A percentile compares a stretch with the other conserved stretches of the same genome.
These are phyloP conservation scores for Thecophora atra DNA, from an alignment of 2,888 invertebrate genomes.

Conservation along the genomic window DNA sequence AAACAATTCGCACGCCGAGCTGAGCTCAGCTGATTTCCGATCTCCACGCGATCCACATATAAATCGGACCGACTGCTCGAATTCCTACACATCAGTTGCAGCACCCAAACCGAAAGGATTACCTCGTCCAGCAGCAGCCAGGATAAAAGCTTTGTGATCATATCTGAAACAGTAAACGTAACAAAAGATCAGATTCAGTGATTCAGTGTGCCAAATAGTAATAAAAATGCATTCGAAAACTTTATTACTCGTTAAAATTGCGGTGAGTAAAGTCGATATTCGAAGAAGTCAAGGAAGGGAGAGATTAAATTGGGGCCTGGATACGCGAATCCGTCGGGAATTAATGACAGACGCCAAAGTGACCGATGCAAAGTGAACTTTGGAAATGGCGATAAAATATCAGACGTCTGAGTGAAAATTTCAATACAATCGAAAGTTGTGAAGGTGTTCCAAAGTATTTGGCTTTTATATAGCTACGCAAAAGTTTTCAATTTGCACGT, in stretches of 20 bases:
- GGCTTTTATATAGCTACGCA: no score
- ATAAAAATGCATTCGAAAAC: slow-evolving; percentile 55
- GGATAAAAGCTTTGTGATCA: slow-evolving; percentile 6
- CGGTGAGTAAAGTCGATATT: slow-evolving; percentile 56
- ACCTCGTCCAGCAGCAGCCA: slow-evolving; percentile 34
- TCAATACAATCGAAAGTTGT: no score
- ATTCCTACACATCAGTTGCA: slow-evolving; percentile 62
- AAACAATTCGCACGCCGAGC: not conserved
- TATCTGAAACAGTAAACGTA: not conserved
- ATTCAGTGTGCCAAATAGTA: slow-evolving; percentile 18
- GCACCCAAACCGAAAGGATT: slow-evolving; percentile 60
- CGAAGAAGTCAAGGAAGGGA: not conserved
- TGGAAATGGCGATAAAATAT: not conserved
- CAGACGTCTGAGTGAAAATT: no score
- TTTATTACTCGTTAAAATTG: slow-evolving; percentile 51
- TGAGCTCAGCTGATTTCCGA: slow-evolving; percentile 37
- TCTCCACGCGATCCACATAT: slow-evolving; percentile 43
- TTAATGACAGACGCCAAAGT: not conserved
- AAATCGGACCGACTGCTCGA: slow-evolving; percentile 46
- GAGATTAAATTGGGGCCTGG: not conserved
- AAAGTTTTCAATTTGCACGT: no score
- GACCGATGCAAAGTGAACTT: not conserved
- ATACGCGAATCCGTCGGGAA: not conserved
- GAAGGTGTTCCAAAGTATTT: no score
- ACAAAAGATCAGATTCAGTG: not conserved